phyloP scores from a whole-genome alignment of 2,797 vertebrate genomes.

The Hemibagrus guttatus region DNA sequence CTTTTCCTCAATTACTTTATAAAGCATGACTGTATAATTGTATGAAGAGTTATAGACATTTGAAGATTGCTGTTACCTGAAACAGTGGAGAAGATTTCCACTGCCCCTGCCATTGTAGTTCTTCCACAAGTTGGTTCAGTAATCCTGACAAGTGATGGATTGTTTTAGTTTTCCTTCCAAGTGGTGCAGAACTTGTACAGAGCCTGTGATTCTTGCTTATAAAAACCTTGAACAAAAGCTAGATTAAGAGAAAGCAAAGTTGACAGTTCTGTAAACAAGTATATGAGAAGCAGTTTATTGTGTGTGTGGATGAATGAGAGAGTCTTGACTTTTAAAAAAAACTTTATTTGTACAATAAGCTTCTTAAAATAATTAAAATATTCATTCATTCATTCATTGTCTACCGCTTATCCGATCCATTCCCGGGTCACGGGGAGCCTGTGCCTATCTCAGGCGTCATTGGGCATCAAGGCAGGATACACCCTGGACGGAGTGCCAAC shows the following conservation, averaged over 20 bases:
- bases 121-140: conserved; percentile 52
- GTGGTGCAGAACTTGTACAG: conserved; percentile 60
- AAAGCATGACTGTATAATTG: conserved; percentile 4
- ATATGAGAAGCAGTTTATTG: conserved; percentile 39
- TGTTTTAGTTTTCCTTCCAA: conserved; percentile 62
- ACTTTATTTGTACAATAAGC: background rate
- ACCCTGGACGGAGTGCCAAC: too few relatives aligned
- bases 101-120: conserved; percentile 46
- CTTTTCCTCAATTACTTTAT: background rate
- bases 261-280: conserved; percentile 57
- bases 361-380: background rate
- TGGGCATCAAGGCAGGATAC: too few relatives aligned
- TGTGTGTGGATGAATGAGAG: background rate
- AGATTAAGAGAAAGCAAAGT: conserved; percentile 45
- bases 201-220: conserved; percentile 41
- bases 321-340: background rate
- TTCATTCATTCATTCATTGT: too few relatives aligned
- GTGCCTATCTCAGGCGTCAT: too few relatives aligned
- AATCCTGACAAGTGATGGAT: conserved; percentile 63
- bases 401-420: too few relatives aligned
- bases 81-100: conserved; percentile 37
- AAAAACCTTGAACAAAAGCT: conserved; percentile 45
- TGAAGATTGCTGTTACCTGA: conserved; percentile 17
- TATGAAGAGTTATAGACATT: conserved; percentile 11
- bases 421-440: too few relatives aligned